Base-by-base conservation (phyloP, 2,797 vertebrate species). In the Danio aesculapii region DNA sequence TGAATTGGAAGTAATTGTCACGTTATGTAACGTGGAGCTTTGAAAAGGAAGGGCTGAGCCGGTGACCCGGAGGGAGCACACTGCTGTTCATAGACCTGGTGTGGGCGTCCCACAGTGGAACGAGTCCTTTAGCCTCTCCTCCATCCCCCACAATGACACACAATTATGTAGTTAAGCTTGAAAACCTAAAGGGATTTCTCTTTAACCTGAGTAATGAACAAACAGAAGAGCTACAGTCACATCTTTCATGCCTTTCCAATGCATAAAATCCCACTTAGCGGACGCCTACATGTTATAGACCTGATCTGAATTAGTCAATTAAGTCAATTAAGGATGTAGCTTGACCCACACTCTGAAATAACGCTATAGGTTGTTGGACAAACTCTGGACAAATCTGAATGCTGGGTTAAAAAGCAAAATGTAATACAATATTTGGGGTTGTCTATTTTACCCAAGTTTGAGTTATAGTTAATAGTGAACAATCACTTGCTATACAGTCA, bases 141-240 rank as follows among this genome's bases (percentile, higher is more conserved):
- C 44, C 30, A 64, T 58, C 43, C 55, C 53, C 44, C 55, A 62
- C 62, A 67, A 58, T 72, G 69, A 57, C 80, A 82, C 57, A 70
- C 47, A 82, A 50, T 71, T 62, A 69, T 77, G 58, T 63, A 39
- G 73, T 71, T 77, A 82, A 77, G 41, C 63, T 58, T 77, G 49
- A 61, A 82, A 71, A 58, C 81, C 50, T 70, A 57, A 71, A 82
- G 43, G 50, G 74, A 77, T 72, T 81, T 57, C 47, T 57, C 70
- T 75, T 75, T 77, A 82, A 49, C 71, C 59, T 21, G 47, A 70
- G 64, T 55, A 70, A 70, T 76, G 59, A 71, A 41, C 73, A 77
- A 82, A 77, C 41, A 62, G 53, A 62, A 49, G 17, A 80, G 50
- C 49, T 39, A 72, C 49, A 10, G 57, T 46, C 69, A 39, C 30